phyloP scores from a whole-genome alignment of 1,140 invertebrate species.

The Drosophila nannoptera region DNA sequence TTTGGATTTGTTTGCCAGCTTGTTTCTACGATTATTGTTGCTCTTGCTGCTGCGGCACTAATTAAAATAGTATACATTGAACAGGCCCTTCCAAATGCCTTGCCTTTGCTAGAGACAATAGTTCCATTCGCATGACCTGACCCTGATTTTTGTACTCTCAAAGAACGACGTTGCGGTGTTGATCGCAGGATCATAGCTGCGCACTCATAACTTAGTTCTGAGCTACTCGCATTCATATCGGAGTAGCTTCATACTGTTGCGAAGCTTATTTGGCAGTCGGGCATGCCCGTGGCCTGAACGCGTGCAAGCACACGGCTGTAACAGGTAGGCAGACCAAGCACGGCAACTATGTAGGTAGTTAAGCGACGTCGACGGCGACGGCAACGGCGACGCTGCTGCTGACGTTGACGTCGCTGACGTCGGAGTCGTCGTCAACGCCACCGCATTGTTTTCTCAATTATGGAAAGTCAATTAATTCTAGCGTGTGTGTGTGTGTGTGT shows the following conservation, averaged over 20 bases:
- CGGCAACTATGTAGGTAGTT: constrained; percentile 37
- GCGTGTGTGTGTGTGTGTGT: constrained; percentile 32
- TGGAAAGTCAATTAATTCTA: constrained; percentile 79
- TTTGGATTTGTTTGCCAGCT: constrained; percentile 8
- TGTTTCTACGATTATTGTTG: constrained; percentile 13
- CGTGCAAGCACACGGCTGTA: constrained; percentile 9
- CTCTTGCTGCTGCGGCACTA: constrained; percentile 39
- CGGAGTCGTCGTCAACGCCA: constrained; percentile 62
- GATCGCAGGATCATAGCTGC: too few species aligned
- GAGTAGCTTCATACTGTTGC: too few species aligned
- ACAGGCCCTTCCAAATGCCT: constrained; percentile 13
- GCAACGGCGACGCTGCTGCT: constrained; percentile 15
- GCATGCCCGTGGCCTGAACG: not conserved
- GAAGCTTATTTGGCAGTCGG: not conserved
- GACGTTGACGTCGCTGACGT: constrained; percentile 8
- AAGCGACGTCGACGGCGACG: constrained; percentile 41
- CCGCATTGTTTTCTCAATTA: constrained; percentile 78
- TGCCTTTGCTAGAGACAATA: constrained; percentile 2
- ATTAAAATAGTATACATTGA: constrained; percentile 64
- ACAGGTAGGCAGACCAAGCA: constrained; percentile 4
- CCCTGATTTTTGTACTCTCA: too few species aligned
- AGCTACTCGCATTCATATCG: too few species aligned
- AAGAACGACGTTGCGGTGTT: too few species aligned
- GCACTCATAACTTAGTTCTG: too few species aligned
- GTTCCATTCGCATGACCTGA: too few species aligned